Conservation (phyloP, 2,797 vertebrate genomes). For the Harpagifer antarcticus region DNA sequence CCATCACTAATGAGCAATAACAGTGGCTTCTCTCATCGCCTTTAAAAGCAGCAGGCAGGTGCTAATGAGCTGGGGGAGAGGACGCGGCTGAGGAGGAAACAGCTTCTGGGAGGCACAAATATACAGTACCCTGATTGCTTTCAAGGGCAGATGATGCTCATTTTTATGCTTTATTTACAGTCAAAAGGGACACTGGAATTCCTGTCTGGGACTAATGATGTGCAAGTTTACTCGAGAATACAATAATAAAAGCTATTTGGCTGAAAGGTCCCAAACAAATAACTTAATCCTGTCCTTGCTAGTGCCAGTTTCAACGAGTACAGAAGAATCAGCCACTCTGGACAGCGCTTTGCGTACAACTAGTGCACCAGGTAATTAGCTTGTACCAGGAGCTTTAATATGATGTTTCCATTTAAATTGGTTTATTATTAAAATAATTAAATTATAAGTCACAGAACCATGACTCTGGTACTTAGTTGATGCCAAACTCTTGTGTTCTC, state of each 20-base stretch:
- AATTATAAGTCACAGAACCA: too few relatives aligned
- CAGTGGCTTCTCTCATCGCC: slow-evolving; percentile 39
- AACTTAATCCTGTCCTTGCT: neutral
- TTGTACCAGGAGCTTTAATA: neutral
- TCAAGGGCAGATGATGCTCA: neutral
- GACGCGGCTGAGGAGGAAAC: slow-evolving; percentile 19
- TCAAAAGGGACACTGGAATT: neutral
- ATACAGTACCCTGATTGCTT: slow-evolving; percentile 17
- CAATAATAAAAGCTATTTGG: neutral
- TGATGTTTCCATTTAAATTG: too few relatives aligned
- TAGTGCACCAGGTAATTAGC: neutral
- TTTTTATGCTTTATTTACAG: neutral
- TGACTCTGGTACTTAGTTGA: too few relatives aligned
- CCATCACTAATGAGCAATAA: slow-evolving; percentile 63
- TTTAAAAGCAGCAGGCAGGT: slow-evolving; percentile 56
- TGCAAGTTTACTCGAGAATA: neutral
- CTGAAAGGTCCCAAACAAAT: neutral
- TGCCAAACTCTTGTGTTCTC: too few relatives aligned
- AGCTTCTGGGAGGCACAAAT: slow-evolving; percentile 25
- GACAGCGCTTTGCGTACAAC: neutral
- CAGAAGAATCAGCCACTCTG: neutral
- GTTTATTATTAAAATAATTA: too few relatives aligned
- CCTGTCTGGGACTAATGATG: neutral
- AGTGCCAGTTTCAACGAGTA: too few relatives aligned
- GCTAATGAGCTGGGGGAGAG: slow-evolving; percentile 41